Base-by-base conservation (phyloP, 1,140 invertebrate species). In the Euura lappo region DNA sequence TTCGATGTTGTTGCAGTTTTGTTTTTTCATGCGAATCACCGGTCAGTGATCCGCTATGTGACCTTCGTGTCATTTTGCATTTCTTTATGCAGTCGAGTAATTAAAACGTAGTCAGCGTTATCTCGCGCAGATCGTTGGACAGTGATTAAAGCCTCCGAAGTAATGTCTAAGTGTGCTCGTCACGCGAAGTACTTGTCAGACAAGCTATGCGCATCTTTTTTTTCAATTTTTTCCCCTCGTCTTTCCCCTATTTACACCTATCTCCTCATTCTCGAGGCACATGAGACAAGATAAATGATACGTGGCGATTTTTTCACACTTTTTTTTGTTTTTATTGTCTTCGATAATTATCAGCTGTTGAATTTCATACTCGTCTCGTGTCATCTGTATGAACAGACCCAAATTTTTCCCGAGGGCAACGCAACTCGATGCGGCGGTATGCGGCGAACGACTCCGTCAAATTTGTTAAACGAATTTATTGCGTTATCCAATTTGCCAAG, bases 71-170 rank as follows among this genome's bases (percentile, higher is more conserved):
- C 74, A 80, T 79, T 82, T 68, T 71, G 69, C 72, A 75, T 74
- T 77, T 74, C 47, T 72, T 60, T 69, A 73, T 69, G 77, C 13
- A 66, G 76, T 70, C 8, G 72, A 77, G 77, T 78, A 83, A 83
- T 83, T 83, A 83, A 83, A 83, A 80, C 71, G 80, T 78, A 81
- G 78, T 82, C 82, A 83, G 78, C 76, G 78, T 73, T 82, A 80
- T 82, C 81, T 76, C 43, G 51, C 51, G 51, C 51, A 81, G 79
- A 82, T 82, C 75, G 76, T 72, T 71, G 51, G 78, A 68, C 76
- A 69, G 74, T 80, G 76, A 81, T 82, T 83, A 82, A 79, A 74
- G 45, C 70, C 65, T 69, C 73, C 77, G 74, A 74, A 80, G 75
- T 74, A 76, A 80, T 78, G 75, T 75, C 65, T 68, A 60, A 60